Conservation (phyloP, 2,888 invertebrate genomes). For the Carpatolechia fugitivella region DNA sequence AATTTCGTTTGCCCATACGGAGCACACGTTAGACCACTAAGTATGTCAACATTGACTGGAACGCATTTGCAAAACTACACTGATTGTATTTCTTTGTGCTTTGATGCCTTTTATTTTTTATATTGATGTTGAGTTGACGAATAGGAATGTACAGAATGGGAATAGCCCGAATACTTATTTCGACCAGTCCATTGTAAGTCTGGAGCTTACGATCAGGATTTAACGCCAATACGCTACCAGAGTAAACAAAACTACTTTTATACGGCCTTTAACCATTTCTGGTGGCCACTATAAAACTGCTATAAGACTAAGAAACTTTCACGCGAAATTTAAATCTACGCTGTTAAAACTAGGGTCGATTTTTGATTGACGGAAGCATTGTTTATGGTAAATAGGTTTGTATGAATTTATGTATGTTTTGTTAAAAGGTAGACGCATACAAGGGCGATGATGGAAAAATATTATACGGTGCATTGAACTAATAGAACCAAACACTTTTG, state of each 20-base stretch:
- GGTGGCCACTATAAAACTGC: neutral
- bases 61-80: too few relatives aligned
- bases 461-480: neutral
- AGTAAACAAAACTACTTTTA: constrained; percentile 27
- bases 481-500: neutral
- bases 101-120: too few relatives aligned
- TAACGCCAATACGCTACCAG: constrained; percentile 49
- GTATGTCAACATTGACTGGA: too few relatives aligned
- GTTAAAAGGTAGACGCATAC: neutral
- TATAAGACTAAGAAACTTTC: neutral
- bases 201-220: constrained; percentile 36
- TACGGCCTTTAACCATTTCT: neutral
- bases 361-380: neutral
- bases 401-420: neutral
- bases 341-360: neutral
- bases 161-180: constrained; percentile 16
- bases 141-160: too few relatives aligned
- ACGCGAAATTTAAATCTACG: neutral
- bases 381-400: constrained; percentile 19
- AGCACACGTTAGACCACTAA: too few relatives aligned
- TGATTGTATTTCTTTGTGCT: too few relatives aligned
- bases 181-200: constrained; percentile 20
- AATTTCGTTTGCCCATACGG: too few relatives aligned
- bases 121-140: too few relatives aligned
- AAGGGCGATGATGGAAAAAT: neutral